Conservation (phyloP, 2,113 vertebrate genomes). For the Odocoileus hemionus region DNA sequence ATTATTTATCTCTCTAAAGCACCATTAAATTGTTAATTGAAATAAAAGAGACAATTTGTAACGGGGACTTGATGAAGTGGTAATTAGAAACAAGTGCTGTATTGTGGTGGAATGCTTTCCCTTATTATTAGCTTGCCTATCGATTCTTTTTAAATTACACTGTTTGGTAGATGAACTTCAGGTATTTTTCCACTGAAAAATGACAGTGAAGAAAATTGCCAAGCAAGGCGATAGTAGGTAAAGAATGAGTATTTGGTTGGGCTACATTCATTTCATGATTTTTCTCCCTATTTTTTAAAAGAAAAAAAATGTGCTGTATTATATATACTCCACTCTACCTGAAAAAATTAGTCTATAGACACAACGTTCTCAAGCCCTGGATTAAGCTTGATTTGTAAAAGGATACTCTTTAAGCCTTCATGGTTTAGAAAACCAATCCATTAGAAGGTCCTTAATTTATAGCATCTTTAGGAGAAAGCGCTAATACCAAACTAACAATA, state of each 20-base stretch:
- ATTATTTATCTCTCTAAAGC: slow-evolving; percentile 40
- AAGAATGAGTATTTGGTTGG: slow-evolving; percentile 15
- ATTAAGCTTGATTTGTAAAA: background rate
- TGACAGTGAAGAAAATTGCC: slow-evolving; percentile 19
- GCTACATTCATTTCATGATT: background rate
- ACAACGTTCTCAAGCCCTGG: background rate
- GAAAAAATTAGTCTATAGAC: background rate
- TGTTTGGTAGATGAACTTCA: slow-evolving; percentile 26
- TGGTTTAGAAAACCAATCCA: background rate
- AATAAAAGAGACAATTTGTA: slow-evolving; percentile 54
- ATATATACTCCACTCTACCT: background rate
- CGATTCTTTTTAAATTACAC: slow-evolving; percentile 41
- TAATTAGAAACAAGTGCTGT: slow-evolving; percentile 38
- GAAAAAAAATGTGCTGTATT: background rate
- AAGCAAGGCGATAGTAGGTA: slow-evolving; percentile 16
- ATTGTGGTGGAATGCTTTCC: background rate
- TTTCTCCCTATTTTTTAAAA: background rate
- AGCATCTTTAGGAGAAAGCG: background rate
- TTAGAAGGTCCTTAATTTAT: background rate
- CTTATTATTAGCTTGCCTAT: slow-evolving; percentile 14
- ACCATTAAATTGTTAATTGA: slow-evolving; percentile 55
- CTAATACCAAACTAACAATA: background rate
- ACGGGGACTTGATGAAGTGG: slow-evolving; percentile 18
- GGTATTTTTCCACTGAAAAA: slow-evolving; percentile 49
- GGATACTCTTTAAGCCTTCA: background rate